Conservation (phyloP, 1,140 invertebrate species). For the Diuraphis noxia region DNA sequence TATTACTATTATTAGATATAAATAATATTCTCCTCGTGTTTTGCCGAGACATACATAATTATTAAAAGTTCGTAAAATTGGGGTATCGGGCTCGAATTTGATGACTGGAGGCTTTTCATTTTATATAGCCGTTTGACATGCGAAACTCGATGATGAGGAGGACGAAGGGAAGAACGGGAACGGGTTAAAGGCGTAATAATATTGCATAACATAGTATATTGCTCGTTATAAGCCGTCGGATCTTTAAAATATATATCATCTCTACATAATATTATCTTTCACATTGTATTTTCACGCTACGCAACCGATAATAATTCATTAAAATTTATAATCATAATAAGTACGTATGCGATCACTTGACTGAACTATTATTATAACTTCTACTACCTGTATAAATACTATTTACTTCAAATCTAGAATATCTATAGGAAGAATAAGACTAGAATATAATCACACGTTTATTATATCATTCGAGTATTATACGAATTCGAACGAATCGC, state of each 20-base stretch:
- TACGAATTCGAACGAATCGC: neutral
- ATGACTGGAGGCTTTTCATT: neutral
- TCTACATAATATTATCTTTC: neutral
- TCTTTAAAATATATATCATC: conserved; percentile 9
- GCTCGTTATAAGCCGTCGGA: neutral
- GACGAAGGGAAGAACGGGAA: no score
- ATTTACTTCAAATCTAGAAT: neutral
- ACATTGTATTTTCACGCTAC: neutral
- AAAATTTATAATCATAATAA: no score
- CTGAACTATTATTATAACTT: no score
- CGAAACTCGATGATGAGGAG: neutral
- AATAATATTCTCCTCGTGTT: neutral
- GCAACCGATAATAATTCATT: neutral
- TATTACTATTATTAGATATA: neutral
- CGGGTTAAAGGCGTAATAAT: neutral
- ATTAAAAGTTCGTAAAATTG: neutral
- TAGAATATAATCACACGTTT: neutral
- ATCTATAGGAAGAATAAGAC: neutral
- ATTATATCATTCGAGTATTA: neutral
- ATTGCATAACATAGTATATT: neutral
- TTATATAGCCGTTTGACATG: neutral
- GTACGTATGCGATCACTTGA: neutral
- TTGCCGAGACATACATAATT: neutral
- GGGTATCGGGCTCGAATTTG: neutral
- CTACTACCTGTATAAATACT: no score